phyloP scores from a whole-genome alignment of 2,888 invertebrate species.

The Prenolepis imparis region DNA sequence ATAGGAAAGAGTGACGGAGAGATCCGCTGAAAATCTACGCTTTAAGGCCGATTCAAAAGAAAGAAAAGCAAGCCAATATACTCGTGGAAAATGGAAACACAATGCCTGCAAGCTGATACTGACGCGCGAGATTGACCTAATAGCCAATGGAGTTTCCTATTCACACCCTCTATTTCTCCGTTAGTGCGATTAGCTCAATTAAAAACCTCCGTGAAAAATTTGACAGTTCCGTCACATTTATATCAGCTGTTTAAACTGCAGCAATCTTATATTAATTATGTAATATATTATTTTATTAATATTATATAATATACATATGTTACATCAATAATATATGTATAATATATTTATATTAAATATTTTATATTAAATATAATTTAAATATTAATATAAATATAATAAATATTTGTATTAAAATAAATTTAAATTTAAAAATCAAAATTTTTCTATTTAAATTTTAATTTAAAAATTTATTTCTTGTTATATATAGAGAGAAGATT shows the following conservation, averaged over 20 bases:
- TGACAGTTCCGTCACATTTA: conserved; percentile 9
- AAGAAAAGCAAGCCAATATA: conserved; percentile 58
- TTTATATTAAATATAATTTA: neutral
- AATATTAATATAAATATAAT: neutral
- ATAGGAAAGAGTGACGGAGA: conserved; percentile 56
- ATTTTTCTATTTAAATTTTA: neutral
- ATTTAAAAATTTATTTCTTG: neutral
- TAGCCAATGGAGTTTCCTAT: conserved; percentile 54
- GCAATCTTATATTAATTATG: neutral
- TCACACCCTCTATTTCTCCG: conserved; percentile 39
- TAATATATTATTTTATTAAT: neutral
- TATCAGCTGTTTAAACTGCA: neutral
- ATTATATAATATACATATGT: no score
- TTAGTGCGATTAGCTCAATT: conserved; percentile 57
- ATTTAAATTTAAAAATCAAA: neutral
- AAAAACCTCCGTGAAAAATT: conserved; percentile 47
- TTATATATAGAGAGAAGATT: neutral
- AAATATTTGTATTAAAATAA: neutral
- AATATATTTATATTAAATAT: no score
- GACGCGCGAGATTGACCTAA: conserved; percentile 59
- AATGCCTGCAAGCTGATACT: conserved; percentile 66
- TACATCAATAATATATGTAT: neutral
- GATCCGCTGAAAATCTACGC: conserved; percentile 59
- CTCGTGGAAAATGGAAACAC: conserved; percentile 62
- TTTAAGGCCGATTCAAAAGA: conserved; percentile 61